Percentiles rank a stretch among this genome's conserved stretches.
phyloP scores from a whole-genome alignment of 2,113 vertebrate species.

The Arenaria interpres region DNA sequence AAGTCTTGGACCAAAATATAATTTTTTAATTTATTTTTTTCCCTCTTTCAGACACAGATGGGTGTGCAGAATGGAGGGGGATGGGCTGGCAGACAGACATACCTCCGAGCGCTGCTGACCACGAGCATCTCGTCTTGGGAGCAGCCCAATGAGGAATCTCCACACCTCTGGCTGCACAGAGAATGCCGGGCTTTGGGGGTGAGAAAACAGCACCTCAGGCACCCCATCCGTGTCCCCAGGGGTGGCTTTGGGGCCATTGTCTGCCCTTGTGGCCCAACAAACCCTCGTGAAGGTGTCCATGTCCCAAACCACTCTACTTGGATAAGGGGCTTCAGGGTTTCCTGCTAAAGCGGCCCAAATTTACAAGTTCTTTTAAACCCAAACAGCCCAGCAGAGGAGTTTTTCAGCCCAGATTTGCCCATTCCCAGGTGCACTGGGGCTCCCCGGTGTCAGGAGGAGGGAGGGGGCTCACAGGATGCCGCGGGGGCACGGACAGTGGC shows the following conservation, averaged over 20 bases:
- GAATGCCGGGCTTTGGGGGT: slow-evolving; percentile 11
- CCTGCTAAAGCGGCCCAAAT: background rate
- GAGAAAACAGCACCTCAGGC: fast-evolving
- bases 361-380: background rate
- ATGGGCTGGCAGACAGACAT: fast-evolving
- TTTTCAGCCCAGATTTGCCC: background rate
- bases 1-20: background rate
- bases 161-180: background rate
- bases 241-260: background rate
- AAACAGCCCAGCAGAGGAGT: background rate
- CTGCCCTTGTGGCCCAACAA: background rate
- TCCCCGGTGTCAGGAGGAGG: background rate
- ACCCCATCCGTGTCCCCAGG: no score
- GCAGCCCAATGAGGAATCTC: slow-evolving; percentile 47
- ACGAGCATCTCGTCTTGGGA: slow-evolving; percentile 23
- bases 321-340: background rate
- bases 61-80: no score
- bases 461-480: fast-evolving
- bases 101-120: background rate
- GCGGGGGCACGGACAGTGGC: fast-evolving
- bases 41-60: background rate
- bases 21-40: background rate
- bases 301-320: background rate
- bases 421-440: background rate
- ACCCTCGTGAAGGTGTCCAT: no score